Evolutionary conservation across 2,888 invertebrate genomes (phyloP), one percentile per base, ranked within the genome.

Genomic region (Zaprionus obscuricornis): DNA sequence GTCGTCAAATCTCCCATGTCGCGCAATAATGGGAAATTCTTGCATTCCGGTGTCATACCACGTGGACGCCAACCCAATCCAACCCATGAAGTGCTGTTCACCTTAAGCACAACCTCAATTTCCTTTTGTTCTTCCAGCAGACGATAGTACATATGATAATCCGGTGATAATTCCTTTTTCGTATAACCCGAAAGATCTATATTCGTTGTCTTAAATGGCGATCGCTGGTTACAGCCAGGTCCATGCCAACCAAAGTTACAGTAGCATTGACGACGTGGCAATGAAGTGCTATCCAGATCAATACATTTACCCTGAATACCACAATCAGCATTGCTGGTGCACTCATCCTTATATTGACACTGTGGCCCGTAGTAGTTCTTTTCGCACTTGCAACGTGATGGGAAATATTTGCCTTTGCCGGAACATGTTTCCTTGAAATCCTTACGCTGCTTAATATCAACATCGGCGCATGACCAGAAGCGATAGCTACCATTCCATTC

Each of bases 381-480:
- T 88, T 95, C 94, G 88, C 96, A 96, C 85, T 95, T 95, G 86
- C 96, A 96, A 22, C 95, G 93, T 2, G 94, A 94, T 26, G 95
- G 91, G 83, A 94, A 93, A 91, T 93, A 94, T 90, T 94, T 94
- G 2, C 98, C 98, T 86, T 96, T 95, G 1, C 95, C 95, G 42
- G 95, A 95, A 88, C 98, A 98, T 1, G 93, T 93, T 90, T 97
- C 97, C 67, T 94, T 93, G 90, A 94, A 97, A 31, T 93, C 92
- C 88, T 94, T 95, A 43, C 93, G 95, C 93, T 76, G 89, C 65
- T 93, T 91, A 59, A 98, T 95, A 86, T 97, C 96, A 49, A 98
- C 95, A 90, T 98, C 98, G 1, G 98, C 96, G 88, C 98, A 98
- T 0, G 97, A 97, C 97, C 97, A 98, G 92, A 98, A 98, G 65